These are phyloP conservation scores for Drosophila meridionalis DNA, from an alignment of 2,888 invertebrate genomes.

Conservation along the genomic window DNA sequence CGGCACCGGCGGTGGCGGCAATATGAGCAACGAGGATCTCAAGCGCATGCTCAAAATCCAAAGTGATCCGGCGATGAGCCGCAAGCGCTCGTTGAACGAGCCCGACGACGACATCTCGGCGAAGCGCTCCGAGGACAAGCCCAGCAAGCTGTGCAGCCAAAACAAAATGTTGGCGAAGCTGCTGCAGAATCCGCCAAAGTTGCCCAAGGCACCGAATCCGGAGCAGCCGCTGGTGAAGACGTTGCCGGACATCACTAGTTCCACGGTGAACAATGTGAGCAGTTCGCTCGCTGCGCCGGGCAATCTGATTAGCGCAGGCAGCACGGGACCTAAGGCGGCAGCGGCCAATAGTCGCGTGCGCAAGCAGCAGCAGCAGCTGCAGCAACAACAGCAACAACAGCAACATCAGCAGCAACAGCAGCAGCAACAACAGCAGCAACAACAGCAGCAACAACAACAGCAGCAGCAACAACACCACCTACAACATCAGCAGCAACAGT, in stretches of 20 bases:
- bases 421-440: constrained; percentile 83
- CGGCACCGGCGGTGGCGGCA: constrained; percentile 57
- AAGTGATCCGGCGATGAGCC: constrained; percentile 84
- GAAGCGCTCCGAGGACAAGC: constrained; percentile 84
- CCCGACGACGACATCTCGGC: constrained; percentile 86
- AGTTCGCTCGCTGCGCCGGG: constrained; percentile 71
- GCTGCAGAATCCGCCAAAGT: constrained; percentile 90
- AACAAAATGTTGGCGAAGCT: constrained; percentile 94
- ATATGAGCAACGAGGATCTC: constrained; percentile 84
- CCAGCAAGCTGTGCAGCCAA: constrained; percentile 91
- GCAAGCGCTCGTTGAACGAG: constrained; percentile 89
- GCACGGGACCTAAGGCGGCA: constrained; percentile 71
- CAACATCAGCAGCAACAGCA: constrained; percentile 72
- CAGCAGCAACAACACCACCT: constrained; percentile 75
- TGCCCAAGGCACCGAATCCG: constrained; percentile 85
- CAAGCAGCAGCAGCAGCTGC: constrained; percentile 61
- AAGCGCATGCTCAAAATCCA: constrained; percentile 84
- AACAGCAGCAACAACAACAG: constrained; percentile 65
- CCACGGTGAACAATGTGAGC: constrained; percentile 78
- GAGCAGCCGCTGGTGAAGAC: constrained; percentile 83
- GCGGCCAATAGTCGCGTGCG: constrained; percentile 60
- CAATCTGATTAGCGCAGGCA: constrained; percentile 72
- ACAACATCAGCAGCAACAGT: constrained; percentile 62
- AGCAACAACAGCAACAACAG: constrained; percentile 59
- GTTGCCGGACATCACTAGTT: constrained; percentile 84